phyloP scores from a whole-genome alignment of 1,140 invertebrate genomes.

The Euwallacea fornicatus region DNA sequence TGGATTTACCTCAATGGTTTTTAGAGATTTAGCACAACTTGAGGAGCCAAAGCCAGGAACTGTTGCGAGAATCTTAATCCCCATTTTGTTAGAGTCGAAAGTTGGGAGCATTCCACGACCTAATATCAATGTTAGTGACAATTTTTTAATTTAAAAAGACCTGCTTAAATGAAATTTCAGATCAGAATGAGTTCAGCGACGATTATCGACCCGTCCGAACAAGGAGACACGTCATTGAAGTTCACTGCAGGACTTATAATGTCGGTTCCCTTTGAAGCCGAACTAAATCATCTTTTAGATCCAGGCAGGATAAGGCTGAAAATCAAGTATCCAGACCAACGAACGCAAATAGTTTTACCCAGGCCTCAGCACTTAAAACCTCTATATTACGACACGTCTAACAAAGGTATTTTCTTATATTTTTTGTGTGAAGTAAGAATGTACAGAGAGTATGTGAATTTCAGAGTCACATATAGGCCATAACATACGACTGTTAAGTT shows the following conservation, averaged over 20 bases:
- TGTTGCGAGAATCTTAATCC: constrained; percentile 77
- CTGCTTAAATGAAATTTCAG: constrained; percentile 47
- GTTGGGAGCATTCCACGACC: constrained; percentile 63
- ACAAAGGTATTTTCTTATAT: constrained; percentile 38
- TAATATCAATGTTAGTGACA: constrained; percentile 58
- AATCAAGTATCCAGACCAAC: constrained; percentile 90
- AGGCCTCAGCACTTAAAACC: constrained; percentile 68
- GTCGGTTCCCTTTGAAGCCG: constrained; percentile 82
- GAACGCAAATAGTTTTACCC: constrained; percentile 79
- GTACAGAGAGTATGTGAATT: constrained; percentile 10
- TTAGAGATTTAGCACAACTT: constrained; percentile 74
- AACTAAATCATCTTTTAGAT: constrained; percentile 78
- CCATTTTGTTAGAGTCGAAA: constrained; percentile 69
- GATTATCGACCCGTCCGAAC: constrained; percentile 82
- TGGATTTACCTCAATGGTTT: constrained; percentile 76
- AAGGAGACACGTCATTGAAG: constrained; percentile 83
- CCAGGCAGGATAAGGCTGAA: constrained; percentile 74
- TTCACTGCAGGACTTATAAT: constrained; percentile 91
- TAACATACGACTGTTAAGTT: constrained; percentile 79
- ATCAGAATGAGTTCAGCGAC: constrained; percentile 77
- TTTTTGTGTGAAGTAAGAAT: neutral
- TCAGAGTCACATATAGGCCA: constrained; percentile 53
- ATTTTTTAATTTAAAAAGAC: neutral
- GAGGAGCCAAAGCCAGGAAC: constrained; percentile 85
- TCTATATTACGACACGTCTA: constrained; percentile 51